These are phyloP conservation scores for Platyrinchus mystaceus DNA, from an alignment of 2,797 vertebrate genomes.

Conservation along the genomic window DNA sequence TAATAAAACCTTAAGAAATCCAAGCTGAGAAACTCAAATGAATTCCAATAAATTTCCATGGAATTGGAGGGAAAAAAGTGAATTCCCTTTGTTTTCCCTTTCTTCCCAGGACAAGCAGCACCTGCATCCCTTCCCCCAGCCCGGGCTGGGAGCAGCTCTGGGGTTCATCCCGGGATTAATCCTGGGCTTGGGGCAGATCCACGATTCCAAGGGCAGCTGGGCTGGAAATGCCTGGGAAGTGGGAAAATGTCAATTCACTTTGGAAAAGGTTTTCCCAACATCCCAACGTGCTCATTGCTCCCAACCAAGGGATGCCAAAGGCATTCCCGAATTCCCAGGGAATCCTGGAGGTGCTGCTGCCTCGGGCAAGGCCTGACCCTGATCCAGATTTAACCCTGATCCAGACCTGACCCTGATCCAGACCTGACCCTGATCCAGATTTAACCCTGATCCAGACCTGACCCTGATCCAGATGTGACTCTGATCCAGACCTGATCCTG, in stretches of 20 bases:
- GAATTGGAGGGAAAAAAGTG: neutral
- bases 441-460: no score
- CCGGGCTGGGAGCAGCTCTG: neutral
- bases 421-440: no score
- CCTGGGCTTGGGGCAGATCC: neutral
- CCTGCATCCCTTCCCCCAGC: neutral
- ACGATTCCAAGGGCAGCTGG: fast-evolving
- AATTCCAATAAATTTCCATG: fast-evolving
- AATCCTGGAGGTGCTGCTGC: neutral
- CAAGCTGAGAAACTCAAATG: neutral
- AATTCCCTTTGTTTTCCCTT: neutral
- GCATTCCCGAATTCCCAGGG: neutral
- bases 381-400: no score
- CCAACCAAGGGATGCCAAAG: fast-evolving
- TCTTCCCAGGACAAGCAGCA: neutral
- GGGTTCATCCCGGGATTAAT: neutral
- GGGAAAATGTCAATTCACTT: neutral
- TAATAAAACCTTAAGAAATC: neutral
- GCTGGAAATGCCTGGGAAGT: neutral
- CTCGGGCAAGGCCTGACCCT: neutral
- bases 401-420: no score
- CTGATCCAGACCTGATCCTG: no score
- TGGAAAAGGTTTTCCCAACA: neutral
- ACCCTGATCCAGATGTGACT: no score
- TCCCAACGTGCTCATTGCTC: fast-evolving